phyloP scores from a whole-genome alignment of 1,140 invertebrate species.

The Prorops nasuta region DNA sequence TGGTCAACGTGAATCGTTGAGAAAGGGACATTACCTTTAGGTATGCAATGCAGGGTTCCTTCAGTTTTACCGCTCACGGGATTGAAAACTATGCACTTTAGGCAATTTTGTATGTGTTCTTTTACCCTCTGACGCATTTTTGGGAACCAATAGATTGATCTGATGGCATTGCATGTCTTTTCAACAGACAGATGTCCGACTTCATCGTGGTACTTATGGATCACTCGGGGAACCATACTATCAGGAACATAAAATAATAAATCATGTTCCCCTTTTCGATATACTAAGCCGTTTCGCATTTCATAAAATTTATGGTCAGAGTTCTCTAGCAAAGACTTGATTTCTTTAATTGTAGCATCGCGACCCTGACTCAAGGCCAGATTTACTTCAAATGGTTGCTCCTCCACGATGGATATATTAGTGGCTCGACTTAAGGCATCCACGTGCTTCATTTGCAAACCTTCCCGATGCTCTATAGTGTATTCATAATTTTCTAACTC shows the following conservation, averaged over 20 bases:
- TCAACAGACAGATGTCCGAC: constrained; percentile 4
- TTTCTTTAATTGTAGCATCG: neutral
- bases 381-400: constrained; percentile 7
- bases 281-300: constrained; percentile 8
- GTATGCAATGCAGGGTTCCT: no score
- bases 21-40: no score
- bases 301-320: constrained; percentile 4
- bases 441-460: neutral
- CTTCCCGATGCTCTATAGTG: neutral
- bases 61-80: no score
- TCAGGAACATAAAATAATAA: constrained; percentile 5
- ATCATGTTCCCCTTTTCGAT: neutral
- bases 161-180: constrained; percentile 1
- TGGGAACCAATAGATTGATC: constrained; percentile 10
- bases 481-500: constrained; percentile 1
- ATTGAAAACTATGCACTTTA: no score
- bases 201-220: constrained; percentile 5
- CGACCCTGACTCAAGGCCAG: constrained; percentile 2
- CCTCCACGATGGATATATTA: constrained; percentile 9
- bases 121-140: no score
- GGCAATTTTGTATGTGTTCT: no score
- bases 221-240: constrained; percentile 1
- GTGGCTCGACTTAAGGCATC: neutral
- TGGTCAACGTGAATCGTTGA: no score
- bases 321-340: neutral